Base-by-base conservation (phyloP, 53 echinoderm and acorn worm genomes). In the Pentamera pediparva region DNA sequence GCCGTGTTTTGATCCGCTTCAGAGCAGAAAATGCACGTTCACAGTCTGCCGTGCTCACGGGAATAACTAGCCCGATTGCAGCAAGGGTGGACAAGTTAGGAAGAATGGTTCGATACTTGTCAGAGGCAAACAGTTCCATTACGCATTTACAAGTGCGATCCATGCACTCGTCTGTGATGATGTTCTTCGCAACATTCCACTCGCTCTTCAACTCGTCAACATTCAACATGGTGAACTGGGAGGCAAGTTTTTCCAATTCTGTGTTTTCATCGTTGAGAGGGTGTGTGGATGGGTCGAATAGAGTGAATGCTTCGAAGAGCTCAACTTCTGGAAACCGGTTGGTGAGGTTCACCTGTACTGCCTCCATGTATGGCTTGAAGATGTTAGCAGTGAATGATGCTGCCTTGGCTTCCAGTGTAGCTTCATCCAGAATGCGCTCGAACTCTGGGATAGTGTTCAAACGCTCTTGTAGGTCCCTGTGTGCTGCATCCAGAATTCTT, bases 51-150 rank as follows among this genome's bases (percentile, higher is more conserved):
- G 59, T 59, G 12, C 59, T 59, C 0, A 59, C 59, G 32, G 59
- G 59, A 29, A 59, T 59, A 59, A 59, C 59, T 30, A 59, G 59
- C 27, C 59, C 59, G 32, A 59, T 59, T 59, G 59, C 59, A 59
- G 59, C 30, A 26, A 59, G 59, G 59, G 30, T 59, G 7, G 59
- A 28, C 1, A 4, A 8, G 0, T 59, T 59, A 6, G 59, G 59
- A 32, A 59, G 17, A 32, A 59, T 59, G 28, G 59, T 28, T 59
- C 59, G 27, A 17, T 28, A 59, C 13, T 58, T 58, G 0, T 24
- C 30, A 24, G 59, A 25, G 30, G 59, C 59, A 58, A 58, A 58
- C 27, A 9, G 59, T 22, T 30, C 59, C 59, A 24, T 58, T 27
- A 2, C 33, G 11, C 31, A 7, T 59, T 59, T 59, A 26, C 59